Evolutionary conservation across 2,888 invertebrate species (phyloP).

Genomic region (Plagiodera versicolora): DNA sequence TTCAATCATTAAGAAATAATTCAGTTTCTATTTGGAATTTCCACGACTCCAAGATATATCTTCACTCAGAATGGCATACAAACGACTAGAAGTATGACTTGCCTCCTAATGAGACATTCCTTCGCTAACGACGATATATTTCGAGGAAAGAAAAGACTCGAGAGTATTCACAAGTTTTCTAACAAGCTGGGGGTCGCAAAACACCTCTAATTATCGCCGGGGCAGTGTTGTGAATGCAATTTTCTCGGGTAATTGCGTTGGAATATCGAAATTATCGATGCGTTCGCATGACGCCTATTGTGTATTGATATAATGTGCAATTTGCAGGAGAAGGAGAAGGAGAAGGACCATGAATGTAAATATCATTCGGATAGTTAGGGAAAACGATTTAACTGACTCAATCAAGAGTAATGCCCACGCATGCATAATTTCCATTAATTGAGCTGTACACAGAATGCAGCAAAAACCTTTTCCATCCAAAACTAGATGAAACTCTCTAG

Average conservation of each 20-base stretch:
- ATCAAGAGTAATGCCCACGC: background rate
- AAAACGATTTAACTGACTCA: too few relatives aligned
- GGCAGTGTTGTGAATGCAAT: background rate
- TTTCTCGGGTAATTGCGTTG: background rate
- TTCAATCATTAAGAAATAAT: too few relatives aligned
- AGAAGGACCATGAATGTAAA: too few relatives aligned
- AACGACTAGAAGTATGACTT: background rate
- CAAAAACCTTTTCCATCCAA: background rate
- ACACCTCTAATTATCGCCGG: background rate
- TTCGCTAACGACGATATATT: background rate
- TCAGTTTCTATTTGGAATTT: too few relatives aligned
- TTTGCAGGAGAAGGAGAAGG: too few relatives aligned
- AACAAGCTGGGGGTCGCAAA: background rate
- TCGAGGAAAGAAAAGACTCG: background rate
- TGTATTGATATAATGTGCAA: too few relatives aligned
- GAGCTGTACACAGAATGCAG: background rate
- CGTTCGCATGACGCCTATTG: too few relatives aligned
- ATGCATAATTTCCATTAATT: background rate
- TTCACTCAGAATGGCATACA: background rate
- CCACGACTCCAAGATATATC: too few relatives aligned
- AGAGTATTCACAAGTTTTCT: background rate
- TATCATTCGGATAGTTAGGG: background rate
- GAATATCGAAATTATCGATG: too few relatives aligned
- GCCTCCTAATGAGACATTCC: background rate
- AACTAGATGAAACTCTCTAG: background rate